phyloP scores from a whole-genome alignment of 2,888 invertebrate species.

The Campopleginae sp. region DNA sequence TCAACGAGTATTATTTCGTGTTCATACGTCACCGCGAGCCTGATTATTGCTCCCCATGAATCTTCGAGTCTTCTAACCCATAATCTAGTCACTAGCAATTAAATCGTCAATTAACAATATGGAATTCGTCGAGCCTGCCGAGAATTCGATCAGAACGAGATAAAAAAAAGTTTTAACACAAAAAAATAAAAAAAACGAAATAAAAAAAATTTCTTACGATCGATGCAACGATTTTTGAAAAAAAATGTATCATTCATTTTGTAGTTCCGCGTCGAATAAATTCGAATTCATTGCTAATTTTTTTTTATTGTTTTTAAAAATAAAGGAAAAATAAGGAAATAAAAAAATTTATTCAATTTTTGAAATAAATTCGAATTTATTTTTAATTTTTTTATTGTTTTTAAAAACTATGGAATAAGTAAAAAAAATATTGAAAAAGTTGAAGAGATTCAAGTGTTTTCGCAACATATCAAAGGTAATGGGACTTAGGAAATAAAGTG shows the following conservation, averaged over 20 bases:
- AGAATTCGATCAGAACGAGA: not conserved
- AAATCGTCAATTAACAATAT: not conserved
- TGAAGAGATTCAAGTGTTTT: too few relatives aligned
- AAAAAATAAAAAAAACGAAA: not conserved
- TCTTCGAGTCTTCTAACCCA: conserved; percentile 13
- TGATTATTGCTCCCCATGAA: conserved; percentile 53
- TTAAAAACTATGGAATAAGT: too few relatives aligned
- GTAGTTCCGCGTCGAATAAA: too few relatives aligned
- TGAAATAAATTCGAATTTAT: too few relatives aligned
- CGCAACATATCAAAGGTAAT: not conserved
- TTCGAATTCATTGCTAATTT: too few relatives aligned
- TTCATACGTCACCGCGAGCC: conserved; percentile 1
- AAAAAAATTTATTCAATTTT: too few relatives aligned
- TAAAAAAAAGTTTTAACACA: not conserved
- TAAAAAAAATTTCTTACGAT: not conserved
- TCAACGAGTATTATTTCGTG: conserved; percentile 46
- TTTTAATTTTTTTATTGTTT: too few relatives aligned
- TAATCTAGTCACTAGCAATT: not conserved
- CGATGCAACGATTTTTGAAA: too few relatives aligned
- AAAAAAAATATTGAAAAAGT: too few relatives aligned
- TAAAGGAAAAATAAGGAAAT: not conserved
- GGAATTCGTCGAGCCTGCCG: not conserved
- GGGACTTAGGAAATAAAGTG: not conserved
- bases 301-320: not conserved
- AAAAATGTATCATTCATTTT: too few relatives aligned